phyloP scores from a whole-genome alignment of 2,888 invertebrate species.

The Chrysodeixis includens region DNA sequence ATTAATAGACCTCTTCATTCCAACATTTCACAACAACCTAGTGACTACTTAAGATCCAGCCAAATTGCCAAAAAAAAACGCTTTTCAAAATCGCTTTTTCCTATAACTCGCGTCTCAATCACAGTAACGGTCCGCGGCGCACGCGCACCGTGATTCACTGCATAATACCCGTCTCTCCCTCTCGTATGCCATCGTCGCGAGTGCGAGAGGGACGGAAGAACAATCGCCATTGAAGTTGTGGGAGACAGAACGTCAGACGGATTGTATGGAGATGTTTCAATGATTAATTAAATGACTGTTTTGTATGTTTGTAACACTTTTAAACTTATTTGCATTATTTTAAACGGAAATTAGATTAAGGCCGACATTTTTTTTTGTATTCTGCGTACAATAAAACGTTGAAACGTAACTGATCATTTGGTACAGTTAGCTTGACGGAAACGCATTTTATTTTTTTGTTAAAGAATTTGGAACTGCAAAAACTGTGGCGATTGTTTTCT shows the following conservation, averaged over 20 bases:
- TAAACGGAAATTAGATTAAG: constrained; percentile 50
- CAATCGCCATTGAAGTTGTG: constrained; percentile 80
- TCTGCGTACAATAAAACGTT: constrained; percentile 27
- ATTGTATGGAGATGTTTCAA: constrained; percentile 69
- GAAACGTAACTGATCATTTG: constrained; percentile 20
- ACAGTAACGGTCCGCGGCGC: constrained; percentile 74
- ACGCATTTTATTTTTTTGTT: constrained; percentile 22
- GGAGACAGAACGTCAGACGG: constrained; percentile 71
- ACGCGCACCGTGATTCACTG: constrained; percentile 70
- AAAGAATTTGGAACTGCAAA: constrained; percentile 8
- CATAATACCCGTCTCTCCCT: constrained; percentile 56
- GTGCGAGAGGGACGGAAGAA: constrained; percentile 68
- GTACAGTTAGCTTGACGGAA: constrained; percentile 42
- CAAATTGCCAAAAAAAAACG: neutral
- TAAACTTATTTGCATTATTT: constrained; percentile 32
- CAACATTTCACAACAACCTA: too few relatives aligned
- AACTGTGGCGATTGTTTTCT: constrained; percentile 14
- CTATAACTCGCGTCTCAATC: constrained; percentile 55
- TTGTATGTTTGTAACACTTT: constrained; percentile 47
- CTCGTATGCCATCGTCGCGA: constrained; percentile 13
- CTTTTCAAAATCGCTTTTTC: constrained; percentile 27
- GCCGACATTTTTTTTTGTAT: constrained; percentile 38
- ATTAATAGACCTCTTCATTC: too few relatives aligned
- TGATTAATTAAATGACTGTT: constrained; percentile 70
- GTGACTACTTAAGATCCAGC: too few relatives aligned